Conservation (phyloP, 2,888 invertebrate species). For the Ophion costatus region DNA sequence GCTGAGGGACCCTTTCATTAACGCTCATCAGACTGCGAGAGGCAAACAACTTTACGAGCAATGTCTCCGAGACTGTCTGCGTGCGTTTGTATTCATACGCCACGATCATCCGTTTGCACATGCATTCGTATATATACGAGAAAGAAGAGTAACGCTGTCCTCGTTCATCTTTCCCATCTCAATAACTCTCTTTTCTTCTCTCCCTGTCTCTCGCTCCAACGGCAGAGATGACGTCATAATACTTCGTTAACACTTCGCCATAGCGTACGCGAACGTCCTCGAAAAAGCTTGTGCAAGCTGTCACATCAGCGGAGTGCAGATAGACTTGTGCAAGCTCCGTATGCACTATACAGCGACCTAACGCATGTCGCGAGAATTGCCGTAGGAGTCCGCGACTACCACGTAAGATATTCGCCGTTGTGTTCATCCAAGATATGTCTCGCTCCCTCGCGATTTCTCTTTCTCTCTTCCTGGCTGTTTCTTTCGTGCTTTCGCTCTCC, state of each 20-base stretch:
- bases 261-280: conserved; percentile 50
- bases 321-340: conserved; percentile 59
- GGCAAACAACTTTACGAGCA: conserved; percentile 74
- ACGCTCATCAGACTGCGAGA: conserved; percentile 76
- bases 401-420: conserved; percentile 35
- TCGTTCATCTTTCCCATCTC: neutral
- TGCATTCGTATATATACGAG: neutral
- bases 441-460: conserved; percentile 35
- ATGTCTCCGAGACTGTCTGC: conserved; percentile 42
- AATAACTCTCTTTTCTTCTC: conserved; percentile 6
- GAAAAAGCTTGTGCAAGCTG: conserved; percentile 63
- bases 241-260: conserved; percentile 64
- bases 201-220: conserved; percentile 47
- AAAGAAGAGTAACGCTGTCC: conserved; percentile 1
- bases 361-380: conserved; percentile 68
- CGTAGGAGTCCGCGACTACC: conserved; percentile 67
- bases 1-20: conserved; percentile 72
- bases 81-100: conserved; percentile 36
- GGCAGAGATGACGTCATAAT: conserved; percentile 70
- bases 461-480: neutral
- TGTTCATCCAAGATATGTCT: conserved; percentile 74
- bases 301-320: conserved; percentile 27
- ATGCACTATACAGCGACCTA: conserved; percentile 5
- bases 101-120: neutral
- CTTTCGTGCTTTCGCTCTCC: neutral